Conservation (phyloP, 2,888 invertebrate species). For the Phyto melanocephala region DNA sequence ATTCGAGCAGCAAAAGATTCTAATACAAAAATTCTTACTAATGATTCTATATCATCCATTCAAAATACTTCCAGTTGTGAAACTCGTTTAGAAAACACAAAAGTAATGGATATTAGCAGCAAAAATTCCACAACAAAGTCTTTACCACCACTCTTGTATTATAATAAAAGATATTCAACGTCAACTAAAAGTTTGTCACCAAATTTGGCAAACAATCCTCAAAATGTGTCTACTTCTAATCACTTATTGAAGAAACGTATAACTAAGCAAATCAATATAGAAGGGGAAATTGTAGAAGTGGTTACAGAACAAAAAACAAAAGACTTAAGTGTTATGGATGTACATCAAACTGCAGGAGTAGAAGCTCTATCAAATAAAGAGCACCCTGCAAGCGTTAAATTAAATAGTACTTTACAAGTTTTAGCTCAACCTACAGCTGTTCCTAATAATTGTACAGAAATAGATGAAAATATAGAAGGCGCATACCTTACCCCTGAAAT, state of each 20-base stretch:
- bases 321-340: neutral
- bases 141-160: neutral
- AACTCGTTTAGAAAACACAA: neutral
- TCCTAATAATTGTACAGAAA: no score
- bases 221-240: neutral
- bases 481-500: no score
- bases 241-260: neutral
- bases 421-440: no score
- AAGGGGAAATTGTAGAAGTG: constrained; percentile 37
- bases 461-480: no score
- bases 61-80: neutral
- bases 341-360: neutral
- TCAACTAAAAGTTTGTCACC: neutral
- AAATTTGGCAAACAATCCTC: neutral
- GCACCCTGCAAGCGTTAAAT: no score
- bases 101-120: neutral
- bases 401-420: no score
- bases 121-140: neutral
- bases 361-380: neutral
- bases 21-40: neutral
- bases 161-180: neutral
- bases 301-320: neutral
- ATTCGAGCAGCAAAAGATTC: neutral
- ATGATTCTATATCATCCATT: neutral
- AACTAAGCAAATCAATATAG: constrained; percentile 30